phyloP scores from a whole-genome alignment of 2,888 invertebrate genomes.

The Steromphala cineraria region DNA sequence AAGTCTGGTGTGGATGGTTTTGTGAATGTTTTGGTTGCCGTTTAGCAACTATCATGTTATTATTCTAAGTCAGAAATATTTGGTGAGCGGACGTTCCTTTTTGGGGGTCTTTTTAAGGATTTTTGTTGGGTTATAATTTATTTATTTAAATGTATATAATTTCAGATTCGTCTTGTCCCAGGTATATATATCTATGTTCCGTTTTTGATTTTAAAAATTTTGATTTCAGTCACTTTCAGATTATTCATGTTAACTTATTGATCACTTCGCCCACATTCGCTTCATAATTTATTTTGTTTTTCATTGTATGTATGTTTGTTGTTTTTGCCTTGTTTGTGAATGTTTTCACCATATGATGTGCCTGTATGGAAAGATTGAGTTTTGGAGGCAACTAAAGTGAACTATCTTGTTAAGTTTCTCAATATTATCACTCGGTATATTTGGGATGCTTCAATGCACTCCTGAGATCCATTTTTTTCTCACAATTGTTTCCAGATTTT shows the following conservation, averaged over 20 bases:
- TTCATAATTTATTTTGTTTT: not conserved
- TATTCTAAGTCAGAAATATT: conserved; percentile 16
- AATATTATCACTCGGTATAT: too few species aligned
- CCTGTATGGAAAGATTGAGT: not conserved
- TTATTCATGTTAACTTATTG: conserved; percentile 3
- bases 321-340: not conserved
- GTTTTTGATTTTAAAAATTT: not conserved
- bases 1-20: conserved; percentile 1
- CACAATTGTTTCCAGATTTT: too few species aligned
- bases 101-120: conserved; percentile 14
- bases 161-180: conserved; percentile 1
- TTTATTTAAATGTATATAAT: conserved; percentile 16
- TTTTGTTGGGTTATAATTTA: conserved; percentile 21
- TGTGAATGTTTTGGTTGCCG: conserved; percentile 5
- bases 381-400: too few species aligned
- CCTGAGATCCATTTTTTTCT: too few species aligned
- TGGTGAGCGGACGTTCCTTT: conserved; percentile 17
- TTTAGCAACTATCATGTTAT: not conserved
- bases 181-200: not conserved
- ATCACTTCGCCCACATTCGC: conserved; percentile 1
- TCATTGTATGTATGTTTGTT: conserved; percentile 11
- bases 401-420: too few species aligned
- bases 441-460: too few species aligned
- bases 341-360: not conserved
- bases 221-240: not conserved